Percentiles rank a stretch among this genome's conserved stretches.
phyloP scores from a whole-genome alignment of 2,888 invertebrate species.

The Chirona hameri region DNA sequence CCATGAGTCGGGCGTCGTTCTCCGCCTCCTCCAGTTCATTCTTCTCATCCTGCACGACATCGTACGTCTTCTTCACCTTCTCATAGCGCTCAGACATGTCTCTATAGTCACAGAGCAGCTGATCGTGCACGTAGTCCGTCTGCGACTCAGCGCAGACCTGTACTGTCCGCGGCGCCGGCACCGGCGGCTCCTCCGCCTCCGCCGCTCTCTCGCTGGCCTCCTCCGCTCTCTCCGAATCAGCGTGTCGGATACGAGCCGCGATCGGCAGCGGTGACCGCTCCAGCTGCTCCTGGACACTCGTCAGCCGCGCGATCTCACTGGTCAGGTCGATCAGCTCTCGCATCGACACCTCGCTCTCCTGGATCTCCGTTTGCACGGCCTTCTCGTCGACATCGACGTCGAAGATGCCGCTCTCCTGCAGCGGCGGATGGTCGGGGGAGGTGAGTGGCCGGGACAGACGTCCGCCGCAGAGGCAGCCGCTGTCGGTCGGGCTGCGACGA shows the following conservation, averaged over 20 bases:
- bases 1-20: constrained; percentile 30
- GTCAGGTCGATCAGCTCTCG: constrained; percentile 27
- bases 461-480: not conserved
- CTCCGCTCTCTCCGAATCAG: not conserved
- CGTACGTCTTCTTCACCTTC: not conserved
- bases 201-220: not conserved
- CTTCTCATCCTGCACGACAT: constrained; percentile 1
- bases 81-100: constrained; percentile 1
- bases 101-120: constrained; percentile 11
- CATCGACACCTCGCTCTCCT: constrained; percentile 26
- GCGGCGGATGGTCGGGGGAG: constrained; percentile 30
- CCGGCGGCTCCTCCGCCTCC: not conserved
- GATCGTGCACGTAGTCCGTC: constrained; percentile 24
- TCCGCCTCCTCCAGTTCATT: constrained; percentile 30
- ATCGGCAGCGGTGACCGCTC: not conserved
- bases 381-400: constrained; percentile 32
- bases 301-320: constrained; percentile 26
- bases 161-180: not conserved
- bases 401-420: constrained; percentile 41
- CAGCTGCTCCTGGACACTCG: constrained; percentile 7
- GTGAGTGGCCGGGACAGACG: not conserved
- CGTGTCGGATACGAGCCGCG: not conserved
- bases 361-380: constrained; percentile 27
- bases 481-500: not conserved
- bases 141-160: not conserved